Conservation (phyloP, 2,113 vertebrate genomes). For the Catharus minimus region DNA sequence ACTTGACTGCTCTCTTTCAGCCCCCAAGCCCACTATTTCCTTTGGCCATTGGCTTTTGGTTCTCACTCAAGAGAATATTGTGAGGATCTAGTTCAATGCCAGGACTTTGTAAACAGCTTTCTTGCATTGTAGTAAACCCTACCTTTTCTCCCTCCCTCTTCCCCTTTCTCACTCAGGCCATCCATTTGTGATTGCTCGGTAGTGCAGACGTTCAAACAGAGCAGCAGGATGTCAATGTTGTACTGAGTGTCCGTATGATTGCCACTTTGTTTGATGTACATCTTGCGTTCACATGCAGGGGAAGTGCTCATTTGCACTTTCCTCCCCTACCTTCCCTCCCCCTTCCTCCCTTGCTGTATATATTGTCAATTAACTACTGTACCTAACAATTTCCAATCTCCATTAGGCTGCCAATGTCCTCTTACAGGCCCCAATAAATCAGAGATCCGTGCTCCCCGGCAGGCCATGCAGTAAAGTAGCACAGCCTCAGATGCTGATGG, state of each 20-base stretch:
- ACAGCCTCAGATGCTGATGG: background rate
- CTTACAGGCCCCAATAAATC: background rate
- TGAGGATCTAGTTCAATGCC: constrained; percentile 13
- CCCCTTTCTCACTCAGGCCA: constrained; percentile 19
- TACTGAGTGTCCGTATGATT: background rate
- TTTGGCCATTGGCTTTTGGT: background rate
- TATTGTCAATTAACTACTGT: constrained; percentile 49
- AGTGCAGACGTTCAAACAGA: constrained; percentile 6
- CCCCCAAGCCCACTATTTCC: background rate
- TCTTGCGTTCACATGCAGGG: background rate
- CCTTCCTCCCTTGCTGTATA: constrained; percentile 34
- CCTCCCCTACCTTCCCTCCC: constrained; percentile 2
- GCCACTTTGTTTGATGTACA: constrained; percentile 51
- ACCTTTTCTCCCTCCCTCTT: background rate
- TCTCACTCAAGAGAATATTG: background rate
- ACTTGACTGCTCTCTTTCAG: background rate
- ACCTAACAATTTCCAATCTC: constrained; percentile 21
- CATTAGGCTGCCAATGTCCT: background rate
- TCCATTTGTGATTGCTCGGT: constrained; percentile 28
- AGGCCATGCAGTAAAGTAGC: background rate
- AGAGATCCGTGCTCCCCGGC: background rate
- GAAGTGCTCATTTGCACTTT: background rate
- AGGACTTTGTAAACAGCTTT: background rate
- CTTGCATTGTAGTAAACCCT: background rate
- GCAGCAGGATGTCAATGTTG: constrained; percentile 50